A percentile compares a stretch with the other conserved stretches of the same genome.
Conservation (phyloP, 2,797 vertebrate genomes). For the Helostoma temminkii region DNA sequence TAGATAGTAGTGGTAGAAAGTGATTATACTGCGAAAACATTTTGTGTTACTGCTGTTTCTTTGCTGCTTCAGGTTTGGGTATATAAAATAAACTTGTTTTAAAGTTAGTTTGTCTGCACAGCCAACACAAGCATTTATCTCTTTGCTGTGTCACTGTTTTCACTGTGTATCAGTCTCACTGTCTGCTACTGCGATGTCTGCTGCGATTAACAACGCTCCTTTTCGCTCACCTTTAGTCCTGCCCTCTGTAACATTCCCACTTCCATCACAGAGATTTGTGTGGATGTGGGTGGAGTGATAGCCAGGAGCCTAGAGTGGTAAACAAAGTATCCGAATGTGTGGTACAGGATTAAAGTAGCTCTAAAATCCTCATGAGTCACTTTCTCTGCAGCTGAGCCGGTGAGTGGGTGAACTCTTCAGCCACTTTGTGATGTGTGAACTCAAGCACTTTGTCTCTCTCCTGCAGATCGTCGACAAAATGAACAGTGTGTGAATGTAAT, state of each 20-base stretch:
- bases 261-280: slow-evolving; percentile 5
- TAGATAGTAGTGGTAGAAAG: no score
- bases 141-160: no score
- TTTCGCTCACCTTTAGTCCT: neutral
- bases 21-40: no score
- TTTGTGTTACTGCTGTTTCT: no score
- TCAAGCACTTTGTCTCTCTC: slow-evolving; percentile 13
- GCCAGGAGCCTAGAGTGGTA: slow-evolving; percentile 13
- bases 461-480: slow-evolving; percentile 25
- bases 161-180: no score
- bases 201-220: no score
- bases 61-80: no score
- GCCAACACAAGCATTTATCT: no score
- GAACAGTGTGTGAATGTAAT: neutral
- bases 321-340: slow-evolving; percentile 40
- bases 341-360: slow-evolving; percentile 28
- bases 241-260: slow-evolving; percentile 3
- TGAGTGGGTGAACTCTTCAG: slow-evolving; percentile 21
- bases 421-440: neutral
- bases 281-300: slow-evolving; percentile 27
- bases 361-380: slow-evolving; percentile 30
- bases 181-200: slow-evolving; percentile 12
- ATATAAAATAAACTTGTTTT: no score
- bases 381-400: slow-evolving; percentile 1
- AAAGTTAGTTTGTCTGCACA: no score